Percentiles rank a stretch among this genome's conserved stretches.
Conservation (phyloP, 2,113 vertebrate species). For the Verasper variegatus region DNA sequence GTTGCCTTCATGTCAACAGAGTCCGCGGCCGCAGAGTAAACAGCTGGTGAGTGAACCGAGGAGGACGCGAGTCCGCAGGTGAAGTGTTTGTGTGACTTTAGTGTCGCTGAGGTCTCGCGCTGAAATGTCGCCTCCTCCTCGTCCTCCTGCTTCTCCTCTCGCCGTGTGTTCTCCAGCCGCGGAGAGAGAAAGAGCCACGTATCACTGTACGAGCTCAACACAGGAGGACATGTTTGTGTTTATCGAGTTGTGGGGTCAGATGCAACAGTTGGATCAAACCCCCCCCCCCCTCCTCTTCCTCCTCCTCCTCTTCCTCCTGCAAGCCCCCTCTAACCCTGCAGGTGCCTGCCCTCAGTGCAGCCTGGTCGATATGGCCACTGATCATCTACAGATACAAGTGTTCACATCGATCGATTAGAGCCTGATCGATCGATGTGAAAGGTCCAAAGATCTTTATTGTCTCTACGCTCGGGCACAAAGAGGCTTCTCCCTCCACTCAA, state of each 20-base stretch:
- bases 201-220: constrained; percentile 3
- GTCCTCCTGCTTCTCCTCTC: constrained; percentile 16
- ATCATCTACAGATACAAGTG: too few relatives aligned
- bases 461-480: too few relatives aligned
- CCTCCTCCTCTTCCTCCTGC: constrained; percentile 20
- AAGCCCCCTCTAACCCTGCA: constrained; percentile 49
- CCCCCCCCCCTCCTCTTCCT: constrained; percentile 14
- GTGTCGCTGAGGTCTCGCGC: not conserved
- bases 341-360: constrained; percentile 54
- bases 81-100: constrained; percentile 7
- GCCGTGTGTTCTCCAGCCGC: constrained; percentile 26
- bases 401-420: too few relatives aligned
- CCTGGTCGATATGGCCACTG: too few relatives aligned
- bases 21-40: constrained; percentile 69
- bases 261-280: constrained; percentile 78
- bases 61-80: too few relatives aligned
- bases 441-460: too few relatives aligned
- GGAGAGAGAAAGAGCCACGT: constrained; percentile 55
- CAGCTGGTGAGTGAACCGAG: constrained; percentile 80
- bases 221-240: constrained; percentile 39
- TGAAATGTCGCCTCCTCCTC: constrained; percentile 16
- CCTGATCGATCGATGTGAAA: too few relatives aligned
- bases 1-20: constrained; percentile 81
- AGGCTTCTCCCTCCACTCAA: too few relatives aligned
- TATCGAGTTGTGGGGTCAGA: constrained; percentile 23